Evolutionary conservation across 1,140 invertebrate species (phyloP), one percentile per base, ranked within the genome.

Genomic region (Apis dorsata): DNA sequence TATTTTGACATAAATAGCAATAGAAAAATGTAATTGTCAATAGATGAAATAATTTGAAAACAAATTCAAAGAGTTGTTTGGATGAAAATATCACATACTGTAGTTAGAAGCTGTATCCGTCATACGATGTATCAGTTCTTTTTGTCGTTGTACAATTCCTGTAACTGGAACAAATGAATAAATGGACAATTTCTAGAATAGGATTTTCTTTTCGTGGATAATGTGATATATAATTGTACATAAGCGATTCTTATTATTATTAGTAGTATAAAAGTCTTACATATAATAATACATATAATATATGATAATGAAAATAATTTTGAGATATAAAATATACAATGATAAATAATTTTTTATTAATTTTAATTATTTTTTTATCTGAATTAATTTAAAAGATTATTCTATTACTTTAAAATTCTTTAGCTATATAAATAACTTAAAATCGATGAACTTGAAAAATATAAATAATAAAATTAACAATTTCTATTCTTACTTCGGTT

Each of bases 61-160:
- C 8, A 4, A 8, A 17, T 10, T 59, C 34, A 7, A 7, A 34
- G 34, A 21, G 28, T 4, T 15, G n/a, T 19, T 62, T 57, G 49
- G 28, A 57, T 49, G 17, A 28, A 70, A 79, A 24, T 83, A 68
- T 74, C 71, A 90, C 87, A 28, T 90, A 91, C 90, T 90, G 85
- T 86, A 86, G 60, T 91, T 85, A 53, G 88, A 85, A 59, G 91
- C 90, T 57, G 90, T 87, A 24, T 90, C 90, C 69, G 90, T 91
- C 53, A 90, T 85, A 68, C 88, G 90, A 79, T 91, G 84, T 69
- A 91, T 81, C 73, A 90, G 78, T 77, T 89, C 83, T 89, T 86
- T 91, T 73, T 90, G 91, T 71, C 87, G 82, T 78, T 88, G 88
- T 73, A 91, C 79, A 72, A 90, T 62, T 74, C 90, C 90, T 19